Percentiles rank a stretch among this genome's conserved stretches.
Evolutionary conservation across 2,888 invertebrate species (phyloP).

Genomic region (Leptogaster cylindrica): DNA sequence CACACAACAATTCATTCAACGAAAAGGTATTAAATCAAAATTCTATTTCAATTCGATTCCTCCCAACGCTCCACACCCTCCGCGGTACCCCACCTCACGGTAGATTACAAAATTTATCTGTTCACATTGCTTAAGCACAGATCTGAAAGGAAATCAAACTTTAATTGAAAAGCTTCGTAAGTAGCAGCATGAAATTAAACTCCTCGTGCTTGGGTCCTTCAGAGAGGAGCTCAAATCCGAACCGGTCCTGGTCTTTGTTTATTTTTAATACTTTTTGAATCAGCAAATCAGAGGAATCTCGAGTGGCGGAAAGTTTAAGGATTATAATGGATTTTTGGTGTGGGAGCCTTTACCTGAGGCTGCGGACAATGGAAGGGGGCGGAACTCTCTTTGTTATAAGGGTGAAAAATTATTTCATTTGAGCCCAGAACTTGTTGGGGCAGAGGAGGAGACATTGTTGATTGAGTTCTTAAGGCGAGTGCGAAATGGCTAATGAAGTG

Average conservation of each 20-base stretch:
- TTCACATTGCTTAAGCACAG: conserved; percentile 27
- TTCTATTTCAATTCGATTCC: conserved; percentile 18
- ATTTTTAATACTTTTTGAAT: conserved; percentile 25
- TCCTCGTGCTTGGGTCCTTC: not conserved
- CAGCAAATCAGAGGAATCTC: conserved; percentile 13
- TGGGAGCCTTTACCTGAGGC: not conserved
- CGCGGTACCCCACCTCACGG: not conserved
- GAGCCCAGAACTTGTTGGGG: not conserved
- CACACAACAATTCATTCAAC: conserved; percentile 26
- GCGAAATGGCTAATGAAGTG: too few species aligned
- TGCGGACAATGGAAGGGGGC: not conserved
- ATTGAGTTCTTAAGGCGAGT: too few species aligned
- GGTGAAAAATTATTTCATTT: too few species aligned
- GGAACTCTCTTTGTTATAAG: too few species aligned
- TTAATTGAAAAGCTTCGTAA: conserved; percentile 33
- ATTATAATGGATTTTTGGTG: not conserved
- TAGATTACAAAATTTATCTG: conserved; percentile 12
- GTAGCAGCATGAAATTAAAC: conserved; percentile 10
- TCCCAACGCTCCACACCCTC: not conserved
- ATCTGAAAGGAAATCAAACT: conserved; percentile 35
- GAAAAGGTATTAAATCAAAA: conserved; percentile 32
- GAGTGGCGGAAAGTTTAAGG: not conserved
- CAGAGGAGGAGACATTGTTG: too few species aligned
- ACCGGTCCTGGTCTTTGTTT: conserved; percentile 2
- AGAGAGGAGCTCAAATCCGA: not conserved